A percentile compares a stretch with the other conserved stretches of the same genome.
These are phyloP conservation scores for Forficula auricularia DNA, from an alignment of 1,140 invertebrate species.

Conservation along the genomic window DNA sequence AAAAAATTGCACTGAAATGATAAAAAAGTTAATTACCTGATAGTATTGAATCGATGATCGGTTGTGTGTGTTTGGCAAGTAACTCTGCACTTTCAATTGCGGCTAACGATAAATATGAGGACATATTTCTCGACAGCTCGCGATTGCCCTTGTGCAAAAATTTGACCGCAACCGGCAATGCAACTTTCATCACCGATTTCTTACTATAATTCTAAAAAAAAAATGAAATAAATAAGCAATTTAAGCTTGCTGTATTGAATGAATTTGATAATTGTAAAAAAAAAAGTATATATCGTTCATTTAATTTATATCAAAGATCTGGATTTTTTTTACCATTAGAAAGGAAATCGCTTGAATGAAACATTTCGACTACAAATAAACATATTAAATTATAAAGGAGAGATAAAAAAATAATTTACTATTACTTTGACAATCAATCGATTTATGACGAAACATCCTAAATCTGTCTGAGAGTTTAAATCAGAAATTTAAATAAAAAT, in stretches of 20 bases:
- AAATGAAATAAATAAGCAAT: background rate
- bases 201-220: slow-evolving; percentile 65
- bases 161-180: slow-evolving; percentile 76
- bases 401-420: too few species aligned
- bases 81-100: slow-evolving; percentile 76
- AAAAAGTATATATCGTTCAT: background rate
- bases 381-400: too few species aligned
- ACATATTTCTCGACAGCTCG: slow-evolving; percentile 74
- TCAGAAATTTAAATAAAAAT: too few species aligned
- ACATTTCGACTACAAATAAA: slow-evolving; percentile 25
- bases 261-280: background rate
- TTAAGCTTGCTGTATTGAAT: background rate
- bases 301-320: background rate
- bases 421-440: too few species aligned
- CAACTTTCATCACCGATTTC: slow-evolving; percentile 70
- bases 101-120: slow-evolving; percentile 79
- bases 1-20: too few species aligned
- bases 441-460: too few species aligned
- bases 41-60: slow-evolving; percentile 76
- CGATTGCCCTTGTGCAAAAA: slow-evolving; percentile 77
- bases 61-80: slow-evolving; percentile 67
- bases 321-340: background rate
- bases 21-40: slow-evolving; percentile 39
- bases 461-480: too few species aligned
- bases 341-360: slow-evolving; percentile 1